Conservation (phyloP, 2,113 vertebrate species). For the Percopsis transmontana region DNA sequence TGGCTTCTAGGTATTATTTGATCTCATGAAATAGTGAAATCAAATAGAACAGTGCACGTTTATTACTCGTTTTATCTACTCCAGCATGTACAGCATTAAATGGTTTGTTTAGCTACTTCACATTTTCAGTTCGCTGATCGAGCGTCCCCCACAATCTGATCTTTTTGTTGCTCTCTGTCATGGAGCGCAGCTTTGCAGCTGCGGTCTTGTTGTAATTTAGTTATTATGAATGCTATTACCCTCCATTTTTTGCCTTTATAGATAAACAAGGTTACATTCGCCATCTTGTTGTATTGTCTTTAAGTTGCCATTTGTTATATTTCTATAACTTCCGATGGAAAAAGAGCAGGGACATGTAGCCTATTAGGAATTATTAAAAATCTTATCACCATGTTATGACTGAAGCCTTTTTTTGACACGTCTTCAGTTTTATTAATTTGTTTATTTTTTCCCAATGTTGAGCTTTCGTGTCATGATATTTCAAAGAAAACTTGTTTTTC, state of each 20-base stretch:
- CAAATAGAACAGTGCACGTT: not conserved
- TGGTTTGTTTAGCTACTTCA: not conserved
- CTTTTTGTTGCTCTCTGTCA: slow-evolving; percentile 78
- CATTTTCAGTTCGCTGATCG: slow-evolving; percentile 14
- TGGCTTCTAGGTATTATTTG: not conserved
- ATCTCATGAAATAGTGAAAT: not conserved
- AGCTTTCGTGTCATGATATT: no score
- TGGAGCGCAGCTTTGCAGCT: slow-evolving; percentile 77
- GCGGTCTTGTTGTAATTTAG: slow-evolving; percentile 84
- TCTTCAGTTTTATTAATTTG: no score
- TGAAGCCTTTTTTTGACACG: no score
- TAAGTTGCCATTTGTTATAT: slow-evolving; percentile 53
- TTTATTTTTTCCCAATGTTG: no score
- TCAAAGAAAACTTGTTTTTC: no score
- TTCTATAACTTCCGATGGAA: slow-evolving; percentile 39
- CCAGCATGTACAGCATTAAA: not conserved
- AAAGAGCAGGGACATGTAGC: not conserved
- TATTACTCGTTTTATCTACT: not conserved
- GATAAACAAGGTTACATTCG: slow-evolving; percentile 83
- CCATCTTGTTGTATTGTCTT: slow-evolving; percentile 86
- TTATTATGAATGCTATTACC: slow-evolving; percentile 94
- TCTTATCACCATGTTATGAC: no score
- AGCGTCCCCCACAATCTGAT: slow-evolving; percentile 45
- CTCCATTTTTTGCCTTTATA: slow-evolving; percentile 88
- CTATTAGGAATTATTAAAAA: no score